Conservation (phyloP, 2,888 invertebrate genomes). For the Melitaea athalia region DNA sequence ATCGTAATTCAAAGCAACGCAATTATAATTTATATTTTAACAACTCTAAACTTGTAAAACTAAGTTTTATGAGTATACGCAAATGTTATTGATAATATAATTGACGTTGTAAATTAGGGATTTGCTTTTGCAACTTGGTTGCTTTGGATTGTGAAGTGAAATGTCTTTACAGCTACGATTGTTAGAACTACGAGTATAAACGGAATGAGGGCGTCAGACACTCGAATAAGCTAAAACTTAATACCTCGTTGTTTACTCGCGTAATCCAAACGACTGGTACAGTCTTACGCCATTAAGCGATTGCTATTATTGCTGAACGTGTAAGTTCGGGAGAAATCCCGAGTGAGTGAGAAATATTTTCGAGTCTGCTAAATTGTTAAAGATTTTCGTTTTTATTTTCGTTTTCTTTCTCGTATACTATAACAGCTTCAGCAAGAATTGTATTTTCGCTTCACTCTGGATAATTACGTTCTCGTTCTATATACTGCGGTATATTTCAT, state of each 20-base stretch:
- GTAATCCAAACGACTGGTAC: conserved; percentile 46
- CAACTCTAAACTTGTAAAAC: conserved; percentile 3
- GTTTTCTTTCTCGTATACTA: not conserved
- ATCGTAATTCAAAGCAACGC: not conserved
- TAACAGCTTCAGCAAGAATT: not conserved
- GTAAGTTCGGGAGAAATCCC: conserved; percentile 32
- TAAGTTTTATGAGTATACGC: not conserved
- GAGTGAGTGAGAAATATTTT: conserved; percentile 26
- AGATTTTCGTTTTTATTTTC: conserved; percentile 8
- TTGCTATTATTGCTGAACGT: conserved; percentile 51
- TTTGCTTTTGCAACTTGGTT: conserved; percentile 20
- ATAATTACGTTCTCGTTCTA: not conserved
- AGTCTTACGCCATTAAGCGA: conserved; percentile 56
- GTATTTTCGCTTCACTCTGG: not conserved
- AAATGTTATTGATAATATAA: conserved; percentile 20
- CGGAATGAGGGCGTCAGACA: conserved; percentile 39
- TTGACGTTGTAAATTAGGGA: conserved; percentile 16
- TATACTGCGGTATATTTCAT: not conserved
- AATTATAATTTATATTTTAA: not conserved
- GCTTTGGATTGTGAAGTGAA: conserved; percentile 28
- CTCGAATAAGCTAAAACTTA: conserved; percentile 39
- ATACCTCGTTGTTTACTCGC: conserved; percentile 38
- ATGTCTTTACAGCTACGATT: conserved; percentile 43
- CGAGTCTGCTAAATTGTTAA: conserved; percentile 12
- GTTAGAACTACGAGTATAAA: conserved; percentile 37